These are phyloP conservation scores for Martes martes DNA, from an alignment of 2,113 vertebrate species.

Conservation along the genomic window DNA sequence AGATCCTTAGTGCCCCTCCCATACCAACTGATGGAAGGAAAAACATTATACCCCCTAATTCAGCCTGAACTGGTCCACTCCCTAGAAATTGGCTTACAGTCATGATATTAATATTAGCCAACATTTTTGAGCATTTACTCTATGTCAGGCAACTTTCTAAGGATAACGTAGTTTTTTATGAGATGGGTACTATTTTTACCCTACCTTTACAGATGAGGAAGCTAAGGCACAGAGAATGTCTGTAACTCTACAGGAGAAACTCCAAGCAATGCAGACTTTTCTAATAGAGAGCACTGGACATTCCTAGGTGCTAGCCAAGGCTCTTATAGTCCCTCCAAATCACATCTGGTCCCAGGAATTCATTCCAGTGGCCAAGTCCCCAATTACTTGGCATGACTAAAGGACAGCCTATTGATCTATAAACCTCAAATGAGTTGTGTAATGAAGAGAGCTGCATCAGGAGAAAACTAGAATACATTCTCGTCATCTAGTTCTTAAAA, in stretches of 20 bases:
- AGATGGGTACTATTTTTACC: not conserved
- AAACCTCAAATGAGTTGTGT: not conserved
- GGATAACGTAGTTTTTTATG: not conserved
- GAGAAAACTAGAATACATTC: not conserved
- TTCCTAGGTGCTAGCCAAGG: not conserved
- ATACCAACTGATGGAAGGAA: not conserved
- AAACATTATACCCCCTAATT: not conserved
- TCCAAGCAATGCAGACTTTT: not conserved
- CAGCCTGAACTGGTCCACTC: not conserved
- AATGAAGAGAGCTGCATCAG: not conserved
- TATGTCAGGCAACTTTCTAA: not conserved
- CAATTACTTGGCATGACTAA: not conserved
- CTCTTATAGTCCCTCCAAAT: not conserved
- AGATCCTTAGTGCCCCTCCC: not conserved
- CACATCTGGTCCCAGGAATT: not conserved
- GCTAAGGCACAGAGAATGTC: not conserved
- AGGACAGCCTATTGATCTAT: not conserved
- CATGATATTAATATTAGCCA: not conserved
- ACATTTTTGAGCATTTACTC: not conserved
- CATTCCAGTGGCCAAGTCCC: not conserved
- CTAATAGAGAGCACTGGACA: not conserved
- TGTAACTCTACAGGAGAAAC: not conserved
- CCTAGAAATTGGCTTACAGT: not conserved
- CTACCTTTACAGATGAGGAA: not conserved
- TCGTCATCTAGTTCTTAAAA: not conserved